Percentiles rank a stretch among this genome's conserved stretches.
Evolutionary conservation across 2,888 invertebrate species (phyloP).

Genomic region (Dryobota labecula): DNA sequence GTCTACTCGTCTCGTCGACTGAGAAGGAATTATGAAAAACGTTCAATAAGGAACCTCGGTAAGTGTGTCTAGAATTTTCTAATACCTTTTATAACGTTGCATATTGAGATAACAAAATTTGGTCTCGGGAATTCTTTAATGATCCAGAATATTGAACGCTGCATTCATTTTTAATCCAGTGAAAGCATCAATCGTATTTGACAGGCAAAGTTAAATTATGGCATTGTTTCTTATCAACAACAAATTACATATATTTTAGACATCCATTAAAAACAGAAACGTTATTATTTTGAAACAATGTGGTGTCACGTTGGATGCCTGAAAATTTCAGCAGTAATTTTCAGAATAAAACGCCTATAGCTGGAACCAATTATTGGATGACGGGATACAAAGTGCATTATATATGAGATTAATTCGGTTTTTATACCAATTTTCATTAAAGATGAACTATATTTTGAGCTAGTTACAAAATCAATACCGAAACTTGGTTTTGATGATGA

Average conservation of each 20-base stretch:
- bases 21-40: too few relatives aligned
- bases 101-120: too few relatives aligned
- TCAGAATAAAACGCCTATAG: background rate
- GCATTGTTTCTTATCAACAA: background rate
- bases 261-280: background rate
- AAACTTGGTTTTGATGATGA: background rate
- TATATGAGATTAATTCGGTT: background rate
- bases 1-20: too few relatives aligned
- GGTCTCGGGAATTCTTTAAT: too few relatives aligned
- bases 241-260: background rate
- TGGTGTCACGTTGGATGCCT: too few relatives aligned
- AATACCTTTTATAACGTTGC: too few relatives aligned
- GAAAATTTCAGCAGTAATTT: constrained; percentile 6
- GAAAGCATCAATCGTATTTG: background rate
- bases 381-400: background rate
- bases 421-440: background rate
- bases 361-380: constrained; percentile 11
- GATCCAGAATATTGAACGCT: too few relatives aligned
- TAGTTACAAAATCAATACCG: background rate
- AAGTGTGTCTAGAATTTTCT: too few relatives aligned
- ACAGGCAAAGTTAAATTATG: too few relatives aligned
- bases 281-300: constrained; percentile 5
- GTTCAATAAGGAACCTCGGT: too few relatives aligned
- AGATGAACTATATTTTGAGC: background rate
- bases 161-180: too few relatives aligned